A percentile compares a stretch with the other conserved stretches of the same genome.
phyloP scores from a whole-genome alignment of 2,797 vertebrate species.

The Picus viridis region DNA sequence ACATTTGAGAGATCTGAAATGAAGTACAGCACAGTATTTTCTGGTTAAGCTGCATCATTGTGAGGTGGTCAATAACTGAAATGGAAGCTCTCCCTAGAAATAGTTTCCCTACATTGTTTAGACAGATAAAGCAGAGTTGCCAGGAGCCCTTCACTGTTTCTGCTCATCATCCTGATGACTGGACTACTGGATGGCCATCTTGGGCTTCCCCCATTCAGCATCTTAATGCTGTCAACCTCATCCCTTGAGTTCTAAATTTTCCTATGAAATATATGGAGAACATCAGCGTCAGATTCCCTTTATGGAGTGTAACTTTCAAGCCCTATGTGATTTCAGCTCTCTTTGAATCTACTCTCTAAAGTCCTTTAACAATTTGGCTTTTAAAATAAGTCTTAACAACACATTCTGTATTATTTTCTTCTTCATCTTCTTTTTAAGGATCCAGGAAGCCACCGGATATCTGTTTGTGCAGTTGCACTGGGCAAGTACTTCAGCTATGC shows the following conservation, averaged over 20 bases:
- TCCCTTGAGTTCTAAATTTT: neutral
- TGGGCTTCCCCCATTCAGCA: neutral
- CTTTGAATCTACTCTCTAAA: neutral
- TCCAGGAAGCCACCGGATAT: neutral
- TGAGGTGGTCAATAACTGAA: neutral
- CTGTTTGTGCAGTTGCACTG: too few species aligned
- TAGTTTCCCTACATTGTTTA: neutral
- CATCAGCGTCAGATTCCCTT: neutral
- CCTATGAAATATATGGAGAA: neutral
- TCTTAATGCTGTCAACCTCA: neutral
- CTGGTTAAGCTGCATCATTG: neutral
- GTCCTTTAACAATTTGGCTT: neutral
- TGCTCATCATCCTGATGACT: neutral
- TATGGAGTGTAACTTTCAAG: neutral
- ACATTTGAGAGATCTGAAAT: neutral
- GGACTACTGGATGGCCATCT: neutral
- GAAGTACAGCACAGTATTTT: neutral
- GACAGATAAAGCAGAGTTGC: neutral
- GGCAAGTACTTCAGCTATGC: neutral
- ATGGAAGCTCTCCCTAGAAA: neutral
- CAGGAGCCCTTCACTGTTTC: accelerated
- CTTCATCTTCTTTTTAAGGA: neutral
- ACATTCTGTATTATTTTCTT: neutral
- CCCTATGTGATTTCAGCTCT: neutral
- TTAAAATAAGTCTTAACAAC: neutral